Evolutionary conservation across 2,797 vertebrate genomes (phyloP), one percentile per base, ranked within the genome.

Genomic region (Girardinus metallicus): DNA sequence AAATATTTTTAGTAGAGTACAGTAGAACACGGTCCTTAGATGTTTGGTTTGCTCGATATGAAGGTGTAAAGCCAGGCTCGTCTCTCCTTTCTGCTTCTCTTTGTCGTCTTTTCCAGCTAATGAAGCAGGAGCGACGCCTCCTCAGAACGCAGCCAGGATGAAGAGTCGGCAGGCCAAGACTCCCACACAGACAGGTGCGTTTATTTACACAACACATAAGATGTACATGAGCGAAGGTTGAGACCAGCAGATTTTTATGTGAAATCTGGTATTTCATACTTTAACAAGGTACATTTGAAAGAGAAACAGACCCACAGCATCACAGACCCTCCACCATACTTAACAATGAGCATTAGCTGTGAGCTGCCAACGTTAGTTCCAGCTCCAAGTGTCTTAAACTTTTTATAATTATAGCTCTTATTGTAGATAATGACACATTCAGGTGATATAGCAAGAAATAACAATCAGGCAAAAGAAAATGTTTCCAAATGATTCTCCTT

Each of bases 121-220:
- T 43, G 89, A 70, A 83, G 43, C 84, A 29, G 86, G 85, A 75
- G 86, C 80, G 74, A 90, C 85, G 29, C 89, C 94, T 85, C 91
- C 89, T 81, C 93, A 85, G 75, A 89, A 77, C 21, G 34, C 80
- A 74, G 81, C 83, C 64, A 93, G 85, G 91, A 89, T 72, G 3
- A 95, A 93, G 84, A 94, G 92, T 77, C 92, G 88, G 75, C 94
- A 81, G 86, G 57, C 89, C 83, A 96, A 88, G 92, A 88, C 92
- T 68, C 86, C 89, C 76, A 90, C 92, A 36, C 89, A 94, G 75
- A 82, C 74, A 15, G 64, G 87, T 92, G 80, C 81, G 85, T 76
- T 18, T 73, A 41, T 49, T 36, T 73, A 72, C 23, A 79, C 75
- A 70, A 15, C 66, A 43, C 26, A 43, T 6, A 5, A 43, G 23